Conservation (phyloP, 2,113 vertebrate species). For the Boulengerochromis microlepis region DNA sequence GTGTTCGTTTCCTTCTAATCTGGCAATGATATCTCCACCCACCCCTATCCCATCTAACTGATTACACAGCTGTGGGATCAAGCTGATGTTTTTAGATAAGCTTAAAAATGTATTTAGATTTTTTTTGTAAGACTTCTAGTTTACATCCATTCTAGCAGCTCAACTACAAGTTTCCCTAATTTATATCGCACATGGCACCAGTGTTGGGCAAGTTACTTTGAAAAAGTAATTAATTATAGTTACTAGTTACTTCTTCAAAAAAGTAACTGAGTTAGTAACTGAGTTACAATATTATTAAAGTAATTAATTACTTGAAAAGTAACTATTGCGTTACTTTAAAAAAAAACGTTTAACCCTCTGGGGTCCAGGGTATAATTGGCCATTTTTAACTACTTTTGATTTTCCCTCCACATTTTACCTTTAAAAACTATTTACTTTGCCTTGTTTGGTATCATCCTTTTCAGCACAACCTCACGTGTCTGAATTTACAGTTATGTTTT, state of each 20-base stretch:
- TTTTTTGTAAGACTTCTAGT: not conserved
- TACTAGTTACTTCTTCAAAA: not conserved
- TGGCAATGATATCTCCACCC: not conserved
- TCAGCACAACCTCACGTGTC: fast-evolving
- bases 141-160: not conserved
- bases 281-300: fast-evolving
- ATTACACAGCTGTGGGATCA: not conserved
- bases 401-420: not conserved
- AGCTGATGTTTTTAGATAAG: not conserved
- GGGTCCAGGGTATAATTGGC: not conserved
- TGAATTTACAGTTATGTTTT: not conserved
- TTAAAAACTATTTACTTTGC: not conserved
- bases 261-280: not conserved
- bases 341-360: fast-evolving
- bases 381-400: not conserved
- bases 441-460: fast-evolving
- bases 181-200: fast-evolving
- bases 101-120: not conserved
- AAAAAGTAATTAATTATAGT: not conserved
- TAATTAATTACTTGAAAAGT: not conserved
- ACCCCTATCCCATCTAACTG: not conserved
- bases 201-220: not conserved
- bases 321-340: not conserved
- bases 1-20: not conserved
- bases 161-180: not conserved